Evolutionary conservation across 2,113 vertebrate genomes (phyloP).

Genomic region (Ageneiosus marmoratus): DNA sequence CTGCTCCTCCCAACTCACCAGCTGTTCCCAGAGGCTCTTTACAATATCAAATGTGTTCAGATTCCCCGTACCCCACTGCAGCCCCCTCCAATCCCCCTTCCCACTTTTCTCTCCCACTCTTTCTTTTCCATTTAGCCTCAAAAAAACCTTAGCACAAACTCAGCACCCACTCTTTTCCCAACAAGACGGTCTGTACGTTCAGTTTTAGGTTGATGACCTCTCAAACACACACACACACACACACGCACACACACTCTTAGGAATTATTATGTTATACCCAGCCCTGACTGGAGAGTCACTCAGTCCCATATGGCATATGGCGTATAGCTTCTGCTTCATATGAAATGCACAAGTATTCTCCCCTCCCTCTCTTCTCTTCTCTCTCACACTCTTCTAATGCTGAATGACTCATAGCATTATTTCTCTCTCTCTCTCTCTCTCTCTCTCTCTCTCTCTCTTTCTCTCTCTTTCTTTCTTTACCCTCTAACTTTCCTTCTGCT

Average conservation of each 20-base stretch:
- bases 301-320: slow-evolving; percentile 97
- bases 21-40: slow-evolving; percentile 92
- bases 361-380: slow-evolving; percentile 58
- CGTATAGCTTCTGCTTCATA: slow-evolving; percentile 85
- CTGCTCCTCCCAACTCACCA: slow-evolving; percentile 88
- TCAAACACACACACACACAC: slow-evolving; percentile 17
- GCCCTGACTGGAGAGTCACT: slow-evolving; percentile 85
- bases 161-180: neutral
- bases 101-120: slow-evolving; percentile 3
- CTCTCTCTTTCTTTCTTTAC: slow-evolving; percentile 37
- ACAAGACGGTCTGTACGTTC: neutral
- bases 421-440: slow-evolving; percentile 71
- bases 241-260: slow-evolving; percentile 35
- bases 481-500: slow-evolving; percentile 54
- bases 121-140: slow-evolving; percentile 10
- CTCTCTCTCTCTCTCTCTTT: slow-evolving; percentile 64
- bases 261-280: slow-evolving; percentile 77
- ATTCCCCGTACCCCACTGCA: slow-evolving; percentile 79
- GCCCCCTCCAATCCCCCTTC: neutral
- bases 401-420: slow-evolving; percentile 99
- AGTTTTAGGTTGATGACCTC: slow-evolving; percentile 7
- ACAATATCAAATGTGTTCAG: slow-evolving; percentile 93
- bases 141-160: slow-evolving; percentile 11
- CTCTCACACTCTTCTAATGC: slow-evolving; percentile 79
- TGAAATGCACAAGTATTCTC: slow-evolving; percentile 98